Percentiles rank a stretch among this genome's conserved stretches.
These are phyloP conservation scores for Cephonodes hylas DNA, from an alignment of 2,888 invertebrate genomes.

Conservation along the genomic window DNA sequence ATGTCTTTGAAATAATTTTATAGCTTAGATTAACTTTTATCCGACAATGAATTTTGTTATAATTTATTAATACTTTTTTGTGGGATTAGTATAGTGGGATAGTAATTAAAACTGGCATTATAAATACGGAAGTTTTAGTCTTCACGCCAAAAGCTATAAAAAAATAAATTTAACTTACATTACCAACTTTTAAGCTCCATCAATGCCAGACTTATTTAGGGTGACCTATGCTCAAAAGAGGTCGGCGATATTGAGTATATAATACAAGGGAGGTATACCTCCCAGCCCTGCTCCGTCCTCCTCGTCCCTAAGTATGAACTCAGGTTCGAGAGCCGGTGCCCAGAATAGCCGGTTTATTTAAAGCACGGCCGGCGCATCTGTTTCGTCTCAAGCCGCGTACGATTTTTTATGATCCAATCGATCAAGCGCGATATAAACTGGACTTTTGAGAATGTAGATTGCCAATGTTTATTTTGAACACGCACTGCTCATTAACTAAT, in stretches of 20 bases:
- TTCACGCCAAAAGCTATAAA: no score
- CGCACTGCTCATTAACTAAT: constrained; percentile 29
- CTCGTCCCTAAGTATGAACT: neutral
- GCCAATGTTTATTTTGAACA: constrained; percentile 9
- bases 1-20: no score
- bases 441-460: constrained; percentile 24
- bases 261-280: neutral
- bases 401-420: constrained; percentile 28
- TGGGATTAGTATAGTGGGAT: no score
- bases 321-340: constrained; percentile 8
- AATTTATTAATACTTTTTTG: no score
- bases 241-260: neutral
- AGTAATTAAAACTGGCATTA: no score
- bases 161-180: no score
- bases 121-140: no score
- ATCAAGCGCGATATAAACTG: constrained; percentile 20
- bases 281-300: neutral
- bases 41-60: no score
- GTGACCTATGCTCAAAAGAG: no score
- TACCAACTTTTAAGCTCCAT: no score
- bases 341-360: constrained; percentile 20
- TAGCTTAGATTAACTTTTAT: no score
- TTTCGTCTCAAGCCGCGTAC: constrained; percentile 40
- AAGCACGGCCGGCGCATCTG: constrained; percentile 35
- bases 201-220: no score